Percentiles rank a stretch among this genome's conserved stretches.
Conservation (phyloP, 2,888 invertebrate genomes). For the Nemotelus pantherinus region DNA sequence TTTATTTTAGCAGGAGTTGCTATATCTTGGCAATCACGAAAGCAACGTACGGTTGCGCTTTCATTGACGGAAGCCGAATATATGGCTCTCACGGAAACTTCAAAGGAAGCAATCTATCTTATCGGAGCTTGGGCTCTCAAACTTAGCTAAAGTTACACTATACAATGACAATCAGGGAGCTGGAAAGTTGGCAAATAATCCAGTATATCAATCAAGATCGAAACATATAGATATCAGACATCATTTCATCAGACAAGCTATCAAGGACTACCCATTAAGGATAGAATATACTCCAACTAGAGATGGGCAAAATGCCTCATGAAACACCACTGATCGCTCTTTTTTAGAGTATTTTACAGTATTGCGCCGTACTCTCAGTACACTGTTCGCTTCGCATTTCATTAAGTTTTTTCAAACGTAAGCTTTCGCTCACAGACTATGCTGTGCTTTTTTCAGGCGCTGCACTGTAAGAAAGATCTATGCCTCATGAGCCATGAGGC, state of each 20-base stretch:
- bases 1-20: conserved; percentile 20
- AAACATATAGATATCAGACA: conserved; percentile 33
- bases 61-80: conserved; percentile 26
- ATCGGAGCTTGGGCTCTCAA: background rate
- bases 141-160: background rate
- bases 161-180: conserved; percentile 29
- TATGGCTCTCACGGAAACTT: conserved; percentile 25
- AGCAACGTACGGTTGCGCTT: conserved; percentile 27
- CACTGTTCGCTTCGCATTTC: too few relatives aligned
- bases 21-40: conserved; percentile 27
- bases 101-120: conserved; percentile 20
- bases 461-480: too few relatives aligned
- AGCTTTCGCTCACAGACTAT: too few relatives aligned
- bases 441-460: too few relatives aligned
- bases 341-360: too few relatives aligned
- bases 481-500: too few relatives aligned
- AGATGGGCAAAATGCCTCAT: too few relatives aligned
- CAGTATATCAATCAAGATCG: conserved; percentile 5
- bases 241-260: conserved; percentile 13
- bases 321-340: too few relatives aligned
- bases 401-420: too few relatives aligned
- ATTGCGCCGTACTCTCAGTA: too few relatives aligned
- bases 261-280: too few relatives aligned
- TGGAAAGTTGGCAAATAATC: background rate
- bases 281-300: too few relatives aligned